Evolutionary conservation across 2,113 vertebrate species (phyloP).

Genomic region (Thamnaconus septentrionalis): DNA sequence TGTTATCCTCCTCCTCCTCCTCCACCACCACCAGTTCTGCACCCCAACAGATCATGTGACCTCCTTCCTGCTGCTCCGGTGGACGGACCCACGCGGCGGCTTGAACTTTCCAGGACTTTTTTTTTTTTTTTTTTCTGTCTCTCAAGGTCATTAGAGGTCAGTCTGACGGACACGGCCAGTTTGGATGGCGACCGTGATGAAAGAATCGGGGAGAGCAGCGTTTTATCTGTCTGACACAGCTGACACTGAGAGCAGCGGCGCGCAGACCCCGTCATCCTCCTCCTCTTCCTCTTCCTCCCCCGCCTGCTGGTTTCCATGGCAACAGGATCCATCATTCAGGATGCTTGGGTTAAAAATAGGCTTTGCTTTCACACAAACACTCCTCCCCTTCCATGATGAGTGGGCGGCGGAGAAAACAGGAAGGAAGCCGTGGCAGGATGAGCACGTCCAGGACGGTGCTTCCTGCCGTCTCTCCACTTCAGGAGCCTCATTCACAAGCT

Average conservation of each 20-base stretch:
- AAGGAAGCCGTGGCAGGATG: neutral
- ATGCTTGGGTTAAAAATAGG: conserved; percentile 76
- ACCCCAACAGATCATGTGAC: too few relatives aligned
- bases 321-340: conserved; percentile 70
- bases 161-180: too few relatives aligned
- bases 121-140: too few relatives aligned
- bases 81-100: too few relatives aligned
- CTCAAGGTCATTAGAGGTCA: too few relatives aligned
- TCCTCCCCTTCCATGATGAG: conserved; percentile 29
- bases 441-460: neutral
- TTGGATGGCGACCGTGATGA: too few relatives aligned
- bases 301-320: conserved; percentile 69
- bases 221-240: neutral
- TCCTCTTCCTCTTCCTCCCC: neutral
- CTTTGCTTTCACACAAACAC: conserved; percentile 41
- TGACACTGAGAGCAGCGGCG: conserved; percentile 4
- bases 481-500: too few relatives aligned
- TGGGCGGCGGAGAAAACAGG: neutral
- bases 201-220: too few relatives aligned
- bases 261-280: conserved; percentile 2
- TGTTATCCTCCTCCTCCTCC: conserved; percentile 5
- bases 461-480: too few relatives aligned
- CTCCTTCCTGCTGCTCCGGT: too few relatives aligned
- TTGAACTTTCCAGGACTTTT: too few relatives aligned
- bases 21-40: too few relatives aligned